Evolutionary conservation across 2,113 vertebrate genomes (phyloP).

Genomic region (Platichthys flesus): DNA sequence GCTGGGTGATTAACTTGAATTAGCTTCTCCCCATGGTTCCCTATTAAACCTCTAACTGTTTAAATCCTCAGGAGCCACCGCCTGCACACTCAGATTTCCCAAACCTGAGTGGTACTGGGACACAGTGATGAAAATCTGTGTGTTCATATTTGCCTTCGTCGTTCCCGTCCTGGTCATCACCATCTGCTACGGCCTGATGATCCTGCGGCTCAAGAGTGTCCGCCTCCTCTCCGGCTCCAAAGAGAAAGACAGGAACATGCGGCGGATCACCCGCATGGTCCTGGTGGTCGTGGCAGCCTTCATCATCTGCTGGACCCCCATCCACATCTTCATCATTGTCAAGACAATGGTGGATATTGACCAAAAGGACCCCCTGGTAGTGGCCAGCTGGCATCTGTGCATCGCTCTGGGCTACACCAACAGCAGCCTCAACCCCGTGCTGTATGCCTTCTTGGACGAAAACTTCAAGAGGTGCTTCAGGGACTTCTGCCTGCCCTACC

Average conservation of each 20-base stretch:
- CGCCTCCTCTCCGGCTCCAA: slow-evolving; percentile 95
- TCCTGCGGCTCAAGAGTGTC: slow-evolving; percentile 92
- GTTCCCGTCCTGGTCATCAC: slow-evolving; percentile 95
- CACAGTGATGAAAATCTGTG: slow-evolving; percentile 93
- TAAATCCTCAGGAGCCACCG: slow-evolving; percentile 79
- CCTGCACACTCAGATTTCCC: slow-evolving; percentile 90
- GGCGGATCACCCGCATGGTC: slow-evolving; percentile 97
- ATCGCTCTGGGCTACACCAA: slow-evolving; percentile 96
- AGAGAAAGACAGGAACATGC: slow-evolving; percentile 93
- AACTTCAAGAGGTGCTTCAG: slow-evolving; percentile 97
- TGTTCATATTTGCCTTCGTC: slow-evolving; percentile 96
- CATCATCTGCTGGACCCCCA: slow-evolving; percentile 97
- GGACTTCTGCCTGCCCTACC: slow-evolving; percentile 91
- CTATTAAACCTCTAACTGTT: slow-evolving; percentile 49
- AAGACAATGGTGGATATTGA: slow-evolving; percentile 90
- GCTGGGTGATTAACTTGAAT: slow-evolving; percentile 21
- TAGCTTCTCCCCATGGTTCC: slow-evolving; percentile 18
- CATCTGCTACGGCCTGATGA: slow-evolving; percentile 96
- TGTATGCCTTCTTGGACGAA: slow-evolving; percentile 96
- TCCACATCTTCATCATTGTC: slow-evolving; percentile 97
- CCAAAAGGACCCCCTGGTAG: slow-evolving; percentile 87
- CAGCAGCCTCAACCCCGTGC: slow-evolving; percentile 96
- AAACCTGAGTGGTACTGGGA: slow-evolving; percentile 92
- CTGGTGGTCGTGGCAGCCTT: slow-evolving; percentile 96
- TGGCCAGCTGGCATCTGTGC: slow-evolving; percentile 94